Evolutionary conservation across 2,888 invertebrate species (phyloP), one percentile per base, ranked within the genome.

Genomic region (Caenorhabditis angaria): DNA sequence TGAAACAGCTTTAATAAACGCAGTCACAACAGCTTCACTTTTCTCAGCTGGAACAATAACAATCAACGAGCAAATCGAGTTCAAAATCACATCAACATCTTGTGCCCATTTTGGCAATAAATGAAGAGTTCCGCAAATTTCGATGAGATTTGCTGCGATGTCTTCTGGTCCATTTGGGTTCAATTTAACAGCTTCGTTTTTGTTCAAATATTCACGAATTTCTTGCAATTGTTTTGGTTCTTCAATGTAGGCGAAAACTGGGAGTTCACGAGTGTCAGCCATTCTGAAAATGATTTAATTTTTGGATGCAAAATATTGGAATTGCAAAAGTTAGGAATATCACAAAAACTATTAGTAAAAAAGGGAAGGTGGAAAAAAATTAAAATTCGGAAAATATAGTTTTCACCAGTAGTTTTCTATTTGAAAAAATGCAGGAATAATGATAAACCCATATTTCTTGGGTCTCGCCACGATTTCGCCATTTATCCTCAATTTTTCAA

Each of bases 51-150:
- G 93, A 82, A 95, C 93, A 91, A 88, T 79, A 20, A 96, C 93
- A 91, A 97, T 92, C 80, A 97, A 93, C 6, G 96, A 96, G 3
- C 96, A 95, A 89, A 97, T 94, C 88, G 96, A 95, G 90, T 96
- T 96, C 14, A 97, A 91, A 62, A 95, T 93, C 83, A 93, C 93
- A 90, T 97, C 97, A 83, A 95, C 93, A 88, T 96, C 95, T n/a
- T 50, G 62, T 4, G 65, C 74, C 77, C 63, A 77, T 2, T 24
- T 35, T 35, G 66, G 72, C 14, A 73, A 61, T 29, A 65, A 20
- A 12, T 58, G 48, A 2, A 72, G 56, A n/a, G 68, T 65, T 2
- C 35, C 41, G 51, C 55, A 78, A 41, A 81, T 76, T 54, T 82
- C 78, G 20, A 61, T 58, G 25, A 82, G 64, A 55, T 82, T 82